These are phyloP conservation scores for Xiphorhynchus elegans DNA, from an alignment of 2,113 vertebrate species.

Conservation along the genomic window DNA sequence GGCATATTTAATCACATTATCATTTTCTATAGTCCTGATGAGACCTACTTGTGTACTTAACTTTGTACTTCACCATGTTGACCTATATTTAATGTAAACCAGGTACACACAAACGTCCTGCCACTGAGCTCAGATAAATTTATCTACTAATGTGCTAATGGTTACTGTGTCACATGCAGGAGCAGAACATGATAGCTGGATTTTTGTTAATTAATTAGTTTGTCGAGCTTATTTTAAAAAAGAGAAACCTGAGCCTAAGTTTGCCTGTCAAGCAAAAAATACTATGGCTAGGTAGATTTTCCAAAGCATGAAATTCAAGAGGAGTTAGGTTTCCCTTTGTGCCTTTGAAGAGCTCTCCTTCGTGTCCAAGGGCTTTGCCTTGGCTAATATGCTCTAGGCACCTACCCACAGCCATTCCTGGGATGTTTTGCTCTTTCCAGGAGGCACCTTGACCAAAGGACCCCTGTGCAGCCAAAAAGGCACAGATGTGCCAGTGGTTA, in stretches of 20 bases:
- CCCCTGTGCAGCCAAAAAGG: background rate
- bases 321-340: conserved; percentile 41
- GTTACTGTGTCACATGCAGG: background rate
- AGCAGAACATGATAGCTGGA: conserved; percentile 30
- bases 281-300: conserved; percentile 39
- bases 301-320: conserved; percentile 56
- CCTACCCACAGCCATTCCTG: background rate
- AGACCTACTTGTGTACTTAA: conserved; percentile 8
- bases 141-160: background rate
- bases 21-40: conserved; percentile 17
- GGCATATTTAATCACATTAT: conserved; percentile 8
- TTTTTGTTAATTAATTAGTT: conserved; percentile 50
- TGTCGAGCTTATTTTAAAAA: conserved; percentile 48
- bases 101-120: background rate
- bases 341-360: conserved; percentile 32
- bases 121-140: conserved; percentile 1
- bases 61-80: background rate
- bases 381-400: background rate
- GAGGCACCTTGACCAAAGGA: background rate
- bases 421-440: background rate
- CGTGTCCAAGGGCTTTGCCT: background rate
- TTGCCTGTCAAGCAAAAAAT: conserved; percentile 50
- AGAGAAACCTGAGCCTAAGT: conserved; percentile 38
- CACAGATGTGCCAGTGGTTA: background rate
- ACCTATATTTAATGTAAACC: conserved; percentile 28